Percentiles rank a stretch among this genome's conserved stretches.
These are phyloP conservation scores for Sphecodes monilicornis DNA, from an alignment of 2,888 invertebrate genomes.

Conservation along the genomic window DNA sequence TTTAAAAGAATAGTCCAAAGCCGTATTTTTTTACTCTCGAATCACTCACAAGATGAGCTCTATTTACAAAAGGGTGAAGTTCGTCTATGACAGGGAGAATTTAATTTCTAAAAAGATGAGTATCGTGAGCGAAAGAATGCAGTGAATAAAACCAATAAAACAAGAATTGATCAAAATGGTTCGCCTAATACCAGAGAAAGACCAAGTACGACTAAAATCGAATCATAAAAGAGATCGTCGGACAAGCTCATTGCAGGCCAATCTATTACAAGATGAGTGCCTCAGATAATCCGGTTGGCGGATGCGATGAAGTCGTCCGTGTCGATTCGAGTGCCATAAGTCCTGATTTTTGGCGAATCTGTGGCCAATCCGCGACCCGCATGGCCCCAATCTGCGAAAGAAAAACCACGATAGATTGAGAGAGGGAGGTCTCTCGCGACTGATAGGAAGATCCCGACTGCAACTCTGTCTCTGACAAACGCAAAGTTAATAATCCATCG, in stretches of 20 bases:
- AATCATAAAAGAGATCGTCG: not conserved
- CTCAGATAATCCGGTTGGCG: not conserved
- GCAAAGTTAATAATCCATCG: slow-evolving; percentile 69
- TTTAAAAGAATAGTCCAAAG: too few relatives aligned
- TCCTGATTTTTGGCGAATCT: slow-evolving; percentile 61
- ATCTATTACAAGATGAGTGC: not conserved
- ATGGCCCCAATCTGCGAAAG: slow-evolving; percentile 71
- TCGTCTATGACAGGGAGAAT: too few relatives aligned
- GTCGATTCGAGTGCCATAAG: slow-evolving; percentile 15
- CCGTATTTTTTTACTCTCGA: too few relatives aligned
- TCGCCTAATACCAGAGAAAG: not conserved
- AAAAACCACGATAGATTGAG: slow-evolving; percentile 46
- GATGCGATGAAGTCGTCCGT: slow-evolving; percentile 20
- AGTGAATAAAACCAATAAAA: too few relatives aligned
- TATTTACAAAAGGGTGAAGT: too few relatives aligned
- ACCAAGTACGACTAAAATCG: not conserved
- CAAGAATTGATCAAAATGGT: not conserved
- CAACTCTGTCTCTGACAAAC: slow-evolving; percentile 43
- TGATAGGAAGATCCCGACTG: slow-evolving; percentile 26
- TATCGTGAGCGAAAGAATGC: too few relatives aligned
- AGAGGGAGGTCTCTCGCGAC: not conserved
- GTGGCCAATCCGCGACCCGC: slow-evolving; percentile 75
- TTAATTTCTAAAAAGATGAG: too few relatives aligned
- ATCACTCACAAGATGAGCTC: too few relatives aligned
- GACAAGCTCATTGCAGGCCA: not conserved